phyloP scores from a whole-genome alignment of 2,113 vertebrate species.

The Dicentrarchus labrax region DNA sequence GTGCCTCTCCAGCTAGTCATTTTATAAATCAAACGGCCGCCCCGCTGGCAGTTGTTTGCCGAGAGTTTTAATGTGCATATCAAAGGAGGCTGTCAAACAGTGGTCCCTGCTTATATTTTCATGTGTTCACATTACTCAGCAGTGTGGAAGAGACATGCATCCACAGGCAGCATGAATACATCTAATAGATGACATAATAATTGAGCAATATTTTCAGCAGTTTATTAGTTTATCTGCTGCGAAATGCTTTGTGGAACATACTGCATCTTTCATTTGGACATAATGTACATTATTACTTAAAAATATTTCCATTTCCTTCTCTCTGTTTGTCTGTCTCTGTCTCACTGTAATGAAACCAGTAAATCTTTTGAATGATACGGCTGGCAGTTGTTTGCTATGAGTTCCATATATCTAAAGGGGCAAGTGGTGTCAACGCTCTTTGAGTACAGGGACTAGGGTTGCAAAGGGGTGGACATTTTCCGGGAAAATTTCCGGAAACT shows the following conservation, averaged over 20 bases:
- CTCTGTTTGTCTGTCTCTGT: not conserved
- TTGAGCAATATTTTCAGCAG: not conserved
- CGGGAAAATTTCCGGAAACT: too few species aligned
- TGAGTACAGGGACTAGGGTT: not conserved
- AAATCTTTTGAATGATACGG: not conserved
- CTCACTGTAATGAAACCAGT: conserved; percentile 3
- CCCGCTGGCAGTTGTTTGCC: conserved; percentile 11
- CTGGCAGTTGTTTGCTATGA: not conserved
- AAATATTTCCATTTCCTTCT: not conserved
- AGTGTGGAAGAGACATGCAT: not conserved
- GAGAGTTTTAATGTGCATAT: conserved; percentile 17
- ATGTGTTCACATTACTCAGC: conserved; percentile 10
- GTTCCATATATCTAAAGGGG: not conserved
- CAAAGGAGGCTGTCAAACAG: conserved; percentile 5
- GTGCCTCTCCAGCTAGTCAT: not conserved
- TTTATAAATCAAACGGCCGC: conserved; percentile 16
- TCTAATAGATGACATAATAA: not conserved
- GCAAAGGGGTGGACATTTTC: too few species aligned
- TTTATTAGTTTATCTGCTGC: not conserved
- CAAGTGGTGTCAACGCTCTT: not conserved
- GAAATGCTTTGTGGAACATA: not conserved
- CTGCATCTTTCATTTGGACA: not conserved
- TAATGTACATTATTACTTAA: not conserved
- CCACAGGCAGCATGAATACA: not conserved
- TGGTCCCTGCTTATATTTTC: not conserved